phyloP scores from a whole-genome alignment of 2,888 invertebrate species.

The Philaethria dido region DNA sequence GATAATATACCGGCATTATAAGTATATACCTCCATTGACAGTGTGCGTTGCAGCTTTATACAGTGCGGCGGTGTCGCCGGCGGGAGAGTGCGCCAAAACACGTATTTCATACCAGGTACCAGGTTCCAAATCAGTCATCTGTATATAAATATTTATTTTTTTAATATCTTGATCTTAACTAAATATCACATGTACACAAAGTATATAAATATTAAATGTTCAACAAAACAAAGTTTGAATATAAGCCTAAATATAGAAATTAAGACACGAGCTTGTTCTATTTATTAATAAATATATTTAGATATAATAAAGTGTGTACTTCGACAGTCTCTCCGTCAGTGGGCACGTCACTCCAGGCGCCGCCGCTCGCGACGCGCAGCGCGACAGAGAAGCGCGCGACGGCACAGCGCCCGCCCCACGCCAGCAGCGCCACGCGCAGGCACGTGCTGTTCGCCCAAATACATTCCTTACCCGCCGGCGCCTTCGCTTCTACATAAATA shows the following conservation, averaged over 20 bases:
- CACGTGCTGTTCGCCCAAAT: constrained; percentile 88
- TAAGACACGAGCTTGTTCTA: too few species aligned
- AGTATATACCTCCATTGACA: constrained; percentile 69
- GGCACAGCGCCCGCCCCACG: constrained; percentile 90
- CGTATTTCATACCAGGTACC: constrained; percentile 85
- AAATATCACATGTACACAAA: too few species aligned
- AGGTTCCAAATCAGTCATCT: constrained; percentile 77
- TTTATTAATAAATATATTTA: neutral
- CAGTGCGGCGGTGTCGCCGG: constrained; percentile 80
- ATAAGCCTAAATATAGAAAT: too few species aligned
- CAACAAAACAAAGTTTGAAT: neutral
- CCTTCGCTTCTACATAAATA: constrained; percentile 75
- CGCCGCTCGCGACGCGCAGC: constrained; percentile 46
- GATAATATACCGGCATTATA: neutral
- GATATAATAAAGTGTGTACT: constrained; percentile 46
- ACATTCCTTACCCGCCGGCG: constrained; percentile 86
- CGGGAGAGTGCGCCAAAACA: constrained; percentile 79
- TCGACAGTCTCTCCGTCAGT: constrained; percentile 58
- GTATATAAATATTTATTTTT: constrained; percentile 40
- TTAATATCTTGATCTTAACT: too few species aligned
- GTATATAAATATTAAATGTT: too few species aligned
- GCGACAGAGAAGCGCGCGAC: constrained; percentile 79
- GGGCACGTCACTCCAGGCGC: constrained; percentile 66
- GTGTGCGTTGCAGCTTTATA: constrained; percentile 83
- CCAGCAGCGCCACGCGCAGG: constrained; percentile 86